These are phyloP conservation scores for Zaprionus gabonicus DNA, from an alignment of 1,140 invertebrate genomes.

Conservation along the genomic window DNA sequence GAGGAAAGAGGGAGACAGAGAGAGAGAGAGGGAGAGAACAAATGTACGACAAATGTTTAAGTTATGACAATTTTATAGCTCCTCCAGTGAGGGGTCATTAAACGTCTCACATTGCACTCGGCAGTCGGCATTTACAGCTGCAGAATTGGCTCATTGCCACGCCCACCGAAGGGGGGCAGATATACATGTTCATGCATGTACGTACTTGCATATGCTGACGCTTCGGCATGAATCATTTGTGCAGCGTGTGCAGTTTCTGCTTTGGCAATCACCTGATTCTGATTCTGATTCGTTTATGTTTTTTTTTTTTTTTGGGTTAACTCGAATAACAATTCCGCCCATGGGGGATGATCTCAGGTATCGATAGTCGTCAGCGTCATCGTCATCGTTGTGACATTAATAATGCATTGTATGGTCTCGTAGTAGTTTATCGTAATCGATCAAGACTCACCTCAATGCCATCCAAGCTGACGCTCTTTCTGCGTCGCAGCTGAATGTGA, in stretches of 20 bases:
- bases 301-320: constrained; percentile 34
- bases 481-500: constrained; percentile 72
- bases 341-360: not conserved
- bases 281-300: not conserved
- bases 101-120: constrained; percentile 52
- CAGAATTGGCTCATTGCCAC: constrained; percentile 18
- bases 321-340: constrained; percentile 10
- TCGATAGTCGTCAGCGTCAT: constrained; percentile 3
- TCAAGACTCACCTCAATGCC: constrained; percentile 74
- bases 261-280: constrained; percentile 50
- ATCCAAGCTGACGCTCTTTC: constrained; percentile 66
- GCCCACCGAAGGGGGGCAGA: not conserved
- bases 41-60: constrained; percentile 32
- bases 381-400: not conserved
- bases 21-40: constrained; percentile 4
- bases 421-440: not conserved
- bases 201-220: constrained; percentile 26
- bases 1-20: not conserved
- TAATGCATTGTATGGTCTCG: constrained; percentile 11
- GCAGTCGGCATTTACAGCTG: constrained; percentile 3
- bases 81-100: constrained; percentile 53
- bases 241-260: constrained; percentile 44
- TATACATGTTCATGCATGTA: not conserved
- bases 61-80: constrained; percentile 24
- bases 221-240: constrained; percentile 61